These are phyloP conservation scores for Microtus pennsylvanicus DNA, from an alignment of 2,113 vertebrate genomes.

Conservation along the genomic window DNA sequence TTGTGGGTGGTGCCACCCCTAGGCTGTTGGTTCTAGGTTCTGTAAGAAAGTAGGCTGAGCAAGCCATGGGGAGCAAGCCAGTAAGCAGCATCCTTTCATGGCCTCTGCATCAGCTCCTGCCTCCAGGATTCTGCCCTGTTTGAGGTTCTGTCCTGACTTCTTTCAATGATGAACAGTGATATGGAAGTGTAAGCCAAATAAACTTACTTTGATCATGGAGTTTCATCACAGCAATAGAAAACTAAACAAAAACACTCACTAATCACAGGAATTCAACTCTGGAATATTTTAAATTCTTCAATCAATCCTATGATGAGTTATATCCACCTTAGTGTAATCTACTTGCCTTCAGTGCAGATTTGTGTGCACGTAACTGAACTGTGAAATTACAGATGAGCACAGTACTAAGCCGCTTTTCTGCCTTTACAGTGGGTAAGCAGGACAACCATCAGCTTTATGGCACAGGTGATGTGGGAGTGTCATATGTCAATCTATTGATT, in stretches of 20 bases:
- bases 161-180: background rate
- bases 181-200: background rate
- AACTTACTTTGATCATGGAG: background rate
- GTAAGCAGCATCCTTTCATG: background rate
- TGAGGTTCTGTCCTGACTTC: background rate
- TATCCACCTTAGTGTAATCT: background rate
- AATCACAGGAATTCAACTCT: slow-evolving; percentile 27
- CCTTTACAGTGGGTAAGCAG: background rate
- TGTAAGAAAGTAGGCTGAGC: background rate
- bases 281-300: background rate
- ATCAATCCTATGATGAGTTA: slow-evolving; percentile 33
- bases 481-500: no score
- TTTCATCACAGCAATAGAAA: background rate
- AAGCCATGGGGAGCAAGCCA: background rate
- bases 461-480: no score
- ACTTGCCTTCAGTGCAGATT: slow-evolving; percentile 35
- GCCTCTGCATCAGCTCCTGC: background rate
- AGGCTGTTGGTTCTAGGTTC: background rate
- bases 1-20: background rate
- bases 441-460: background rate
- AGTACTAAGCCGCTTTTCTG: background rate
- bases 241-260: background rate
- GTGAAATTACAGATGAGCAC: slow-evolving; percentile 45
- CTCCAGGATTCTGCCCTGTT: background rate
- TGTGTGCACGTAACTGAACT: background rate